These are phyloP conservation scores for Agrochola circellaris DNA, from an alignment of 2,888 invertebrate genomes.

Conservation along the genomic window DNA sequence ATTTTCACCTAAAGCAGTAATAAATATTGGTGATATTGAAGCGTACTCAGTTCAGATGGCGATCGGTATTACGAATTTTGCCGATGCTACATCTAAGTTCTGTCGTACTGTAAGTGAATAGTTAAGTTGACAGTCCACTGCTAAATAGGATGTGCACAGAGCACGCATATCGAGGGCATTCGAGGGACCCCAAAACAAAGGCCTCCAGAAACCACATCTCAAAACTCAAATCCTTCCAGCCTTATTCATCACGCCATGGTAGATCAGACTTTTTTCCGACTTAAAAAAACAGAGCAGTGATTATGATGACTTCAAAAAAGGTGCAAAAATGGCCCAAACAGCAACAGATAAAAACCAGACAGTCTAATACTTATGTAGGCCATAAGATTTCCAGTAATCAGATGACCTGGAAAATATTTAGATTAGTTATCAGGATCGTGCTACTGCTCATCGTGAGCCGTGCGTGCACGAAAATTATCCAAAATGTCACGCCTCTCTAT, in stretches of 20 bases:
- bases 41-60: no score
- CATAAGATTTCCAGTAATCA: constrained; percentile 16
- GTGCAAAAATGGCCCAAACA: not conserved
- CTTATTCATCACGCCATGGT: constrained; percentile 86
- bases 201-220: not conserved
- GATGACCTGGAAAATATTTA: constrained; percentile 11
- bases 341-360: not conserved
- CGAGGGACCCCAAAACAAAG: not conserved
- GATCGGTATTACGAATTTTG: no score
- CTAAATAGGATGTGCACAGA: no score
- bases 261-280: constrained; percentile 74
- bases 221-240: constrained; percentile 76
- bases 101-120: no score
- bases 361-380: not conserved
- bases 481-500: not conserved
- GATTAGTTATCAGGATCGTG: constrained; percentile 10
- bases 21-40: no score
- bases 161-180: no score
- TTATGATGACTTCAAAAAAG: not conserved
- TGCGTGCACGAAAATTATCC: not conserved
- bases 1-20: no score
- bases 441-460: not conserved
- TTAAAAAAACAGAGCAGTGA: not conserved
- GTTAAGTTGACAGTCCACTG: no score
- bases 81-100: no score